phyloP scores from a whole-genome alignment of 1,140 invertebrate genomes.

The silkworm (Bombyx mori) region DNA sequence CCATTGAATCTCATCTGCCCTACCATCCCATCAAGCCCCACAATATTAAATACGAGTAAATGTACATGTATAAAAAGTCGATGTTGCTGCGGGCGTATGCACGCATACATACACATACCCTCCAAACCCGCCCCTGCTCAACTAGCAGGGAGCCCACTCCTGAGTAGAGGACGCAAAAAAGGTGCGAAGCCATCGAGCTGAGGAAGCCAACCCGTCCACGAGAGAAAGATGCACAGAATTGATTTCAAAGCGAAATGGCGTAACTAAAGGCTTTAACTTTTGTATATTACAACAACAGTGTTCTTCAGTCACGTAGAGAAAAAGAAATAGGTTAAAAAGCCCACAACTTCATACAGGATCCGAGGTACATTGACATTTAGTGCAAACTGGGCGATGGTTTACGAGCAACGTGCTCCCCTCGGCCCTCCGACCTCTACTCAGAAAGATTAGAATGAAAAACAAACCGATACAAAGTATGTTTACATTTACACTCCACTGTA shows the following conservation, averaged over 20 bases:
- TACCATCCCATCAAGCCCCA: too few species aligned
- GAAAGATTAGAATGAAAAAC: conserved; percentile 7
- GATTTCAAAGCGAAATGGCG: too few species aligned
- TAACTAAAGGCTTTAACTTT: too few species aligned
- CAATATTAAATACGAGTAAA: too few species aligned
- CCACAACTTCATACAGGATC: neutral
- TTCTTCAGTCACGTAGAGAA: neutral
- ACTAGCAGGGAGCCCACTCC: too few species aligned
- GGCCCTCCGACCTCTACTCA: conserved; percentile 5
- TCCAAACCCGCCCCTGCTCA: too few species aligned
- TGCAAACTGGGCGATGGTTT: conserved; percentile 48
- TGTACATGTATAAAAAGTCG: too few species aligned
- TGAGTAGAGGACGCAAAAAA: too few species aligned
- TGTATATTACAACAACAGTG: neutral
- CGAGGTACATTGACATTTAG: conserved; percentile 58
- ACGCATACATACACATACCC: too few species aligned
- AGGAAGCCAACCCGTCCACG: neutral
- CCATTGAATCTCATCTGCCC: too few species aligned
- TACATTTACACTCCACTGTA: neutral
- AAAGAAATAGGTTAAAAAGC: neutral
- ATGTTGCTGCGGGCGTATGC: too few species aligned
- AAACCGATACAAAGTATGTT: neutral
- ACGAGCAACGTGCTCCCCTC: conserved; percentile 31
- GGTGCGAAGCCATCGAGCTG: too few species aligned
- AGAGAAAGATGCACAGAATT: neutral